Conservation (phyloP, 2,888 invertebrate genomes). For the Hirtodrosophila cameraria region DNA sequence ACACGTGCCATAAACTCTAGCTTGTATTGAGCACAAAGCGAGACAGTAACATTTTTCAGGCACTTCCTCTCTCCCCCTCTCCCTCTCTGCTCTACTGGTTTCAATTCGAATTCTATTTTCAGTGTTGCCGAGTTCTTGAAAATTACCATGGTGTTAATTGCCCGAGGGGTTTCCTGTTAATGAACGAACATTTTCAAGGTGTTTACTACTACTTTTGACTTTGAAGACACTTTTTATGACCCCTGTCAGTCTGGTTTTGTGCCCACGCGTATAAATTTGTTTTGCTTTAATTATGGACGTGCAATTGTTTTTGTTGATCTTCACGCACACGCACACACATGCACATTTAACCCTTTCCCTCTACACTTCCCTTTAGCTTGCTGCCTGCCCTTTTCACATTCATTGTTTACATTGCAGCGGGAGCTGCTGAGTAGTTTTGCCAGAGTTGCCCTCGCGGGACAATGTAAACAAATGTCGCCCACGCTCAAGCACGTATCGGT, state of each 20-base stretch:
- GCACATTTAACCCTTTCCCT: neutral
- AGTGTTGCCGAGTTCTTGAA: constrained; percentile 9
- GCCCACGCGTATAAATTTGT: constrained; percentile 43
- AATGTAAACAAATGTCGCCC: constrained; percentile 46
- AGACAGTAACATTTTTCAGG: constrained; percentile 20
- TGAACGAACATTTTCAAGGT: constrained; percentile 57
- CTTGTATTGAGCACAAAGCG: too few species aligned
- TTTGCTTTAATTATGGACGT: constrained; percentile 71
- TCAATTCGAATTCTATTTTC: neutral
- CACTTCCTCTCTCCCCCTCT: too few species aligned
- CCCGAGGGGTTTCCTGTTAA: constrained; percentile 61
- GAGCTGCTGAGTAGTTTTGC: constrained; percentile 15
- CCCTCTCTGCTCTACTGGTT: neutral
- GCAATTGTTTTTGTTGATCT: constrained; percentile 53
- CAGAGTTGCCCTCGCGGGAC: constrained; percentile 9
- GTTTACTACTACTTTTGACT: constrained; percentile 37
- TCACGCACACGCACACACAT: constrained; percentile 13
- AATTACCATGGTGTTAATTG: constrained; percentile 58
- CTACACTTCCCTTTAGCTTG: neutral
- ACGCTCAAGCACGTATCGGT: constrained; percentile 16
- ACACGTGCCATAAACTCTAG: constrained; percentile 22
- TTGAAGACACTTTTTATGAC: constrained; percentile 36
- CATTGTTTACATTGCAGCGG: constrained; percentile 56
- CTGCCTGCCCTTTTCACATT: neutral
- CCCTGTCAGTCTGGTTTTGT: constrained; percentile 2